These are phyloP conservation scores for Callaeas wilsoni DNA, from an alignment of 2,113 vertebrate species.

Conservation along the genomic window DNA sequence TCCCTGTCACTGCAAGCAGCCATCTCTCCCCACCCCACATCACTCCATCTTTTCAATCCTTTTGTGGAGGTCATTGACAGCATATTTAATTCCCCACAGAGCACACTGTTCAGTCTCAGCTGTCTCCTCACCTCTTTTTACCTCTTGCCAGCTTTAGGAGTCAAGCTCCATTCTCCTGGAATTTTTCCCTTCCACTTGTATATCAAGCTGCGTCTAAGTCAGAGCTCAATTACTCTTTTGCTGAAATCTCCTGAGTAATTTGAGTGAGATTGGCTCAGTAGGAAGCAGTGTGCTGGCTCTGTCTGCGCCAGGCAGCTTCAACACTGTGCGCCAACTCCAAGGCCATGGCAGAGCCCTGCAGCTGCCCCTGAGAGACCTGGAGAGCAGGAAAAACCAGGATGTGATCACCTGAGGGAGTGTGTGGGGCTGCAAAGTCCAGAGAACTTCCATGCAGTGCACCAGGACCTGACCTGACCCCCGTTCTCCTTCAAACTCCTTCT, in stretches of 20 bases:
- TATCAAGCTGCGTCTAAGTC: neutral
- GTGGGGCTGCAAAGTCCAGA: neutral
- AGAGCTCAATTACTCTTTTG: neutral
- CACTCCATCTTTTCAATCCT: neutral
- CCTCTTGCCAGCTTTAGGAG: neutral
- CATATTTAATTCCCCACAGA: rapidly evolving
- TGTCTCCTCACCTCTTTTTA: neutral
- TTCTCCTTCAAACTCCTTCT: neutral
- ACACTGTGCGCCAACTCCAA: neutral
- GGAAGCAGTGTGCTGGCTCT: neutral
- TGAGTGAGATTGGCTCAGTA: constrained; percentile 12
- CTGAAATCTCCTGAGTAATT: constrained; percentile 17
- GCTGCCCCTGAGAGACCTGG: neutral
- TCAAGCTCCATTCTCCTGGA: neutral
- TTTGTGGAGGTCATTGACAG: neutral
- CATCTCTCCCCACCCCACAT: neutral
- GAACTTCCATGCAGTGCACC: neutral
- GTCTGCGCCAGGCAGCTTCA: neutral
- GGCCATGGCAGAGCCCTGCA: neutral
- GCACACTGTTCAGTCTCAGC: neutral
- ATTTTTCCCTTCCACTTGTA: neutral
- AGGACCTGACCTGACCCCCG: no score
- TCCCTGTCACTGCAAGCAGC: no score
- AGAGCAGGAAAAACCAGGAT: neutral
- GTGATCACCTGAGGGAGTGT: neutral